Conservation (phyloP, 2,888 invertebrate genomes). For the Cephus nigrinus region DNA sequence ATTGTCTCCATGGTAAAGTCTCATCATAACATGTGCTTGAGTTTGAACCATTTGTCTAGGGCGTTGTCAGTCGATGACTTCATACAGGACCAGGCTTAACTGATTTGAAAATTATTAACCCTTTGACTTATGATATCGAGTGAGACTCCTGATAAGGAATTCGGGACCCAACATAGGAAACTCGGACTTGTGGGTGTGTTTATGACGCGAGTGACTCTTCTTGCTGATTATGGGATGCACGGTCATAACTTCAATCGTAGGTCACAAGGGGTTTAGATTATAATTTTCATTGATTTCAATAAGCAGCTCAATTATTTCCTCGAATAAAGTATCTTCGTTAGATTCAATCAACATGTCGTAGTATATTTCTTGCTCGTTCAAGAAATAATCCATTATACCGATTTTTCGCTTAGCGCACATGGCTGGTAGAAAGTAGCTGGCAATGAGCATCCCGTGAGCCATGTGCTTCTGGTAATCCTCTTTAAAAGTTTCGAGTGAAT, state of each 20-base stretch:
- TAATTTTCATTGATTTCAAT: background rate
- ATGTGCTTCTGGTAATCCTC: constrained; percentile 45
- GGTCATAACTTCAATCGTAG: no score
- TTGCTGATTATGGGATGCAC: no score
- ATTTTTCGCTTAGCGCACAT: constrained; percentile 16
- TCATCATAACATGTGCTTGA: background rate
- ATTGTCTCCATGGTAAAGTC: no score
- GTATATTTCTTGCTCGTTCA: background rate
- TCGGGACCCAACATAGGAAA: no score
- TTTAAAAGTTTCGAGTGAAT: constrained; percentile 42
- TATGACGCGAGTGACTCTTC: no score
- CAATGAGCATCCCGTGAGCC: constrained; percentile 45
- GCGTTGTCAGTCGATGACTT: background rate
- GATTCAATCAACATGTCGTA: background rate
- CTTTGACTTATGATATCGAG: no score
- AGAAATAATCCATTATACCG: background rate
- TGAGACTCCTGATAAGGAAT: no score
- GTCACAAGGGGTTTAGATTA: background rate
- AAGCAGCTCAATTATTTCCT: background rate
- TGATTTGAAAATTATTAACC: background rate
- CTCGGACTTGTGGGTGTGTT: no score
- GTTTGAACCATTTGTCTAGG: background rate
- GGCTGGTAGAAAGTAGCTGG: constrained; percentile 37
- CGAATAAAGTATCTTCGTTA: background rate
- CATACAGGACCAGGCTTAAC: background rate